These are phyloP conservation scores for Remorina albescens DNA, from an alignment of 2,797 vertebrate genomes.

Conservation along the genomic window DNA sequence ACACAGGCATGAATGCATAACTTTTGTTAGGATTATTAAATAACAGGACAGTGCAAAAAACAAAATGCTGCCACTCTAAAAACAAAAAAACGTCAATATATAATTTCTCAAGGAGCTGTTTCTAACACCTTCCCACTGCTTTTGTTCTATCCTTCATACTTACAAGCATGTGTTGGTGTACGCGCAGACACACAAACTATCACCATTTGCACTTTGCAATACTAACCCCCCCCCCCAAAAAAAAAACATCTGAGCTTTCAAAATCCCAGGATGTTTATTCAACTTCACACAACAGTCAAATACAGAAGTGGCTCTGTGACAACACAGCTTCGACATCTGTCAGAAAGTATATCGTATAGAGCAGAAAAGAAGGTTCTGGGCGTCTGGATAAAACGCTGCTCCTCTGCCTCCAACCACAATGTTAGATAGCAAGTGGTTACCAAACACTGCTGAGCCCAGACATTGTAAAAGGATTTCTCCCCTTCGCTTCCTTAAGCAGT, in stretches of 20 bases:
- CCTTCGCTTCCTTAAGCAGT: conserved; percentile 83
- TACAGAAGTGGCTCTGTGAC: conserved; percentile 51
- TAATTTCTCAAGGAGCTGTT: conserved; percentile 43
- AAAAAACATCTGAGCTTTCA: conserved; percentile 24
- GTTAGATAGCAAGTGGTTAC: conserved; percentile 71
- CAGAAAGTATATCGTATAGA: conserved; percentile 53
- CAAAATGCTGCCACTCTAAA: no score
- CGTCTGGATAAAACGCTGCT: conserved; percentile 46
- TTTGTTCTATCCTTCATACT: conserved; percentile 23
- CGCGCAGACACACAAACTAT: conserved; percentile 12
- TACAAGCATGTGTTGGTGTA: no score
- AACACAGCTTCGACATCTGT: conserved; percentile 69
- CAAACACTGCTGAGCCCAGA: conserved; percentile 79
- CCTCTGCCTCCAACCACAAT: conserved; percentile 62
- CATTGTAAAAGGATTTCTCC: conserved; percentile 85
- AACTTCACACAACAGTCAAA: conserved; percentile 51
- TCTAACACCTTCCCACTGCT: conserved; percentile 13
- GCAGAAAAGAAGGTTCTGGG: conserved; percentile 57
- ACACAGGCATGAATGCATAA: conserved; percentile 38
- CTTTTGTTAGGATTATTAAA: conserved; percentile 17
- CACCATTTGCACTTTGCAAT: conserved; percentile 15
- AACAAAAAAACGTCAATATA: no score
- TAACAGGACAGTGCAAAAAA: conserved; percentile 45
- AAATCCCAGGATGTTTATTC: conserved; percentile 53
- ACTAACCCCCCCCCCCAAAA: background rate